Base-by-base conservation (phyloP, 30 jellyfish, hydroid and myxozoan genomes). In the Aurelia sp. region DNA sequence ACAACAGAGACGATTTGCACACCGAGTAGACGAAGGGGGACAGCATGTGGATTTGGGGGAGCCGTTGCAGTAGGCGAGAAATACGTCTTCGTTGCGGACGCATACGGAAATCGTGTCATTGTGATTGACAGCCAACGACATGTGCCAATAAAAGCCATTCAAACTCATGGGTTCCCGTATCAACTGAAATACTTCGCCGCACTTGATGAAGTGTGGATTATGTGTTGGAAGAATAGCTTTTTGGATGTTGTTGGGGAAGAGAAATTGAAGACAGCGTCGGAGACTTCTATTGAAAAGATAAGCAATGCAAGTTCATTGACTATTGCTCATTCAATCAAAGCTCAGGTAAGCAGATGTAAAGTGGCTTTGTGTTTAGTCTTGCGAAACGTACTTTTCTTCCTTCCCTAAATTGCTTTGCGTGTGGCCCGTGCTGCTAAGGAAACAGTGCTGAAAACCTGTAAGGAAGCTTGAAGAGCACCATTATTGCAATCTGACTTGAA, bases 191-290 rank as follows among this genome's bases (percentile, higher is more conserved):
- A 83, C 63, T 27, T 83, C 21, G 74, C 81, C 19, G 86, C 92
- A 6, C 86, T 83, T 21, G 92, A 83, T 31, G 92, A 83, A 63
- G 92, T 83, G 8, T 83, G 92, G 92, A 55, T 83, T n/a, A 31
- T 21, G 58, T 83, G 92, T 64, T 83, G 92, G 92, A 70, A 75
- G 17, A 63, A 71, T 52, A 83, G 82, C 80, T 8, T 47, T 11
- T 48, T 83, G 63, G 80, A 83, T 60, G 92, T 83, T 6, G 80
- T 83, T 83, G 92, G 92, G 16, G 67, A 21, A 20, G 24, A 38
- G n/a, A 62, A 31, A 8, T 4, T 44, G 55, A 44, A 44, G 8
- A 8, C 55, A 5, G 55, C 15, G 55, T 63, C 30, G 22, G 90
- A 35, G 27, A 77, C 88, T 8, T 8, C 33, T 22, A 60, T 77